Evolutionary conservation across 2,888 invertebrate species (phyloP).

Genomic region (Blastobasis adustella): DNA sequence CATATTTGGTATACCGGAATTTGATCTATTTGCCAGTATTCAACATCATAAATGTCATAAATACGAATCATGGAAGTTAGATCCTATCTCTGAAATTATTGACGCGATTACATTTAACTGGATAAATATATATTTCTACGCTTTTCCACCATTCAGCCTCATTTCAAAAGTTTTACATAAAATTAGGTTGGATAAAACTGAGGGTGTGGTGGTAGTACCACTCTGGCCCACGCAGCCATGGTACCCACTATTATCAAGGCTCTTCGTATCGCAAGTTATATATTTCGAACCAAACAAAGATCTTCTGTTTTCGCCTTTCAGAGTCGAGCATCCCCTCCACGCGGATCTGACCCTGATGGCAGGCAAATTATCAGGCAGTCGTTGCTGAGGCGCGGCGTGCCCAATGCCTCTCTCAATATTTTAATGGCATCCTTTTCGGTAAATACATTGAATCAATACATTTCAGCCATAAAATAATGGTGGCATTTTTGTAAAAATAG

Average conservation of each 20-base stretch:
- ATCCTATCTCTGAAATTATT: no score
- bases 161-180: slow-evolving; percentile 10
- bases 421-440: no score
- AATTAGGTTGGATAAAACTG: slow-evolving; percentile 3
- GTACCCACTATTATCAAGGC: slow-evolving; percentile 8
- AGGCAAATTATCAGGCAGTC: not conserved
- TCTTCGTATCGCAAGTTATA: not conserved
- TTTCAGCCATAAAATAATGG: no score
- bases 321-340: not conserved
- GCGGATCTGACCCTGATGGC: not conserved
- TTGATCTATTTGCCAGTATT: no score
- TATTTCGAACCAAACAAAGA: not conserved
- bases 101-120: slow-evolving; percentile 14
- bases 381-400: not conserved
- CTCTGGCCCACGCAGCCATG: slow-evolving; percentile 13
- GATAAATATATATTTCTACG: no score
- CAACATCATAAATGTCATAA: no score
- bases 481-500: no score
- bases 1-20: no score
- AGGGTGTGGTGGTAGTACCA: slow-evolving; percentile 11
- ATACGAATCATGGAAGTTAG: no score
- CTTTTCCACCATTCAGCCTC: slow-evolving; percentile 12
- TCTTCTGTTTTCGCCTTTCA: not conserved
- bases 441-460: no score
- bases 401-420: no score